A percentile compares a stretch with the other conserved stretches of the same genome.
Evolutionary conservation across 2,888 invertebrate species (phyloP).

Genomic region (Apamea sordens): DNA sequence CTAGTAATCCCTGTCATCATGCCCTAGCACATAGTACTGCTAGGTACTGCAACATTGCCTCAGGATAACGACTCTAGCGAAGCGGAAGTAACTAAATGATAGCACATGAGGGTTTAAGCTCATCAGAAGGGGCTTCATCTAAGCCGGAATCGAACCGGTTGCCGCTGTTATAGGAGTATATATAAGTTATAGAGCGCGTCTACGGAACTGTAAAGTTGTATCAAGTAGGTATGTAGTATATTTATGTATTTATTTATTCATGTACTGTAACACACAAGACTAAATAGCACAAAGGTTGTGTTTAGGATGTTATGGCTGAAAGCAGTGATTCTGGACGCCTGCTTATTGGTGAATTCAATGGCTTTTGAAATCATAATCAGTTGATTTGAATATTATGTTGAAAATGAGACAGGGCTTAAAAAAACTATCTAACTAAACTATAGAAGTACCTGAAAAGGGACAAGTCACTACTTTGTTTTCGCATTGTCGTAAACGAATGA

Average conservation of each 20-base stretch:
- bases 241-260: background rate
- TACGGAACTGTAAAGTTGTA: background rate
- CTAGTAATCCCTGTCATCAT: conserved; percentile 31
- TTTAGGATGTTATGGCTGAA: background rate
- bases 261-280: background rate
- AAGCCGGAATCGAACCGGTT: conserved; percentile 61
- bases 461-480: background rate
- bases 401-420: background rate
- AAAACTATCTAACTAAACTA: background rate
- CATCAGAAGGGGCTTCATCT: conserved; percentile 44
- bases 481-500: background rate
- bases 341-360: background rate
- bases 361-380: background rate
- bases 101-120: conserved; percentile 50
- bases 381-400: background rate
- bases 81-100: conserved; percentile 49
- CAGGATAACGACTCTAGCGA: conserved; percentile 49
- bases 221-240: background rate
- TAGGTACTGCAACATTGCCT: conserved; percentile 8
- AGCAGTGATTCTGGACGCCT: background rate
- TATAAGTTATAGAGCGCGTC: conserved; percentile 17
- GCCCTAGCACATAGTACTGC: conserved; percentile 23
- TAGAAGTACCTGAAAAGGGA: background rate
- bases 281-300: background rate
- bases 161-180: conserved; percentile 12